A percentile compares a stretch with the other conserved stretches of the same genome.
phyloP scores from a whole-genome alignment of 2,888 invertebrate genomes.

The Sinotaia quadrata region DNA sequence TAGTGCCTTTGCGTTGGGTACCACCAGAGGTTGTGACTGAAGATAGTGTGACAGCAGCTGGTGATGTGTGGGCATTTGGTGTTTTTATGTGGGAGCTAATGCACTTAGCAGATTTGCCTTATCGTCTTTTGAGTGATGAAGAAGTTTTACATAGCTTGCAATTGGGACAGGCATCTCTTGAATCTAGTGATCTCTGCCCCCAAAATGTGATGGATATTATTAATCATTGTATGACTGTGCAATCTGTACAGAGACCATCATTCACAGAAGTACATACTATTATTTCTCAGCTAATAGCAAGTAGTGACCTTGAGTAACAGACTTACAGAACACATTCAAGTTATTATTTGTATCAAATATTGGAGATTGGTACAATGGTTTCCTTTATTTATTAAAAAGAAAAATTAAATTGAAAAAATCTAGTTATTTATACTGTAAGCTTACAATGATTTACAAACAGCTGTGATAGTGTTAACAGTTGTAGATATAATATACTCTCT shows the following conservation, averaged over 20 bases:
- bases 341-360: too few relatives aligned
- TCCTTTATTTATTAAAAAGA: too few relatives aligned
- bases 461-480: too few relatives aligned
- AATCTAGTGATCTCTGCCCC: conserved; percentile 63
- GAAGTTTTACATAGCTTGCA: conserved; percentile 75
- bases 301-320: conserved; percentile 22
- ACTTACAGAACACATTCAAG: too few relatives aligned
- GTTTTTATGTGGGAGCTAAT: conserved; percentile 93
- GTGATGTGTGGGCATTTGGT: conserved; percentile 93
- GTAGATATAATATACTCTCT: too few relatives aligned
- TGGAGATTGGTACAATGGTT: too few relatives aligned
- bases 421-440: too few relatives aligned
- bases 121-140: conserved; percentile 83
- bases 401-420: too few relatives aligned
- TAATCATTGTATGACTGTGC: conserved; percentile 66
- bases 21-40: conserved; percentile 89
- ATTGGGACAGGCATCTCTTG: conserved; percentile 52
- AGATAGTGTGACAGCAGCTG: conserved; percentile 87
- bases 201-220: conserved; percentile 63
- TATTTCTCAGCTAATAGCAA: conserved; percentile 64
- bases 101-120: conserved; percentile 84
- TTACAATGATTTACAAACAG: too few relatives aligned
- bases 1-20: conserved; percentile 91
- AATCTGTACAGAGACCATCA: conserved; percentile 71
- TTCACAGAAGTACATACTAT: conserved; percentile 69